phyloP scores from a whole-genome alignment of 2,113 vertebrate genomes.

The Burhinus oedicnemus region DNA sequence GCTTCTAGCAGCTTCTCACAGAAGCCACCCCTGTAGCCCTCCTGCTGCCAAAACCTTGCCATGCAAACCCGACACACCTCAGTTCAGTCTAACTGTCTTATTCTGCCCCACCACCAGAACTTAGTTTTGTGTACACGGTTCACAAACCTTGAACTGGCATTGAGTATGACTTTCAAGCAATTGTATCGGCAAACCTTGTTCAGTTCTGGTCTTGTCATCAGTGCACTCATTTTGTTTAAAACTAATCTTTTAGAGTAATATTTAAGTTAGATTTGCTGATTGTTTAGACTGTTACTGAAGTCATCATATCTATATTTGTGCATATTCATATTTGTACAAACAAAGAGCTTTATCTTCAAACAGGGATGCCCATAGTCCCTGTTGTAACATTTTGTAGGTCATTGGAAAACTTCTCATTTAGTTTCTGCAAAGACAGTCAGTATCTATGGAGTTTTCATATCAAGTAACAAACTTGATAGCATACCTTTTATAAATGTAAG shows the following conservation, averaged over 20 bases:
- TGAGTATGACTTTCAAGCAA: background rate
- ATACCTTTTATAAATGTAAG: background rate
- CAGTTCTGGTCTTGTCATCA: background rate
- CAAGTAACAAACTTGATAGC: background rate
- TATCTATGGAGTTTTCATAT: background rate
- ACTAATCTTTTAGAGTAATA: background rate
- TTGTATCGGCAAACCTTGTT: background rate
- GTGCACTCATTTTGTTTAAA: background rate
- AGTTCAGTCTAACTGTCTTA: background rate
- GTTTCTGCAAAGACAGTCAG: background rate
- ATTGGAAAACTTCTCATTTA: background rate
- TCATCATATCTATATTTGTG: background rate
- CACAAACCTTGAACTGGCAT: background rate
- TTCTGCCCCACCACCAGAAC: background rate
- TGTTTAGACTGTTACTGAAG: background rate
- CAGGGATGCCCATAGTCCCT: background rate
- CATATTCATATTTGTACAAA: background rate
- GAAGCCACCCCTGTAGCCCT: background rate
- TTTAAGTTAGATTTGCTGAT: constrained; percentile 19
- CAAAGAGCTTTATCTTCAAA: constrained; percentile 35
- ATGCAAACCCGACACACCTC: background rate
- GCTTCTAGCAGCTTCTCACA: background rate
- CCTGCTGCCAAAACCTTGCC: background rate
- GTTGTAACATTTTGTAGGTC: background rate
- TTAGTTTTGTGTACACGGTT: background rate